phyloP scores from a whole-genome alignment of 2,113 vertebrate genomes.

The Falcunculus frontatus region DNA sequence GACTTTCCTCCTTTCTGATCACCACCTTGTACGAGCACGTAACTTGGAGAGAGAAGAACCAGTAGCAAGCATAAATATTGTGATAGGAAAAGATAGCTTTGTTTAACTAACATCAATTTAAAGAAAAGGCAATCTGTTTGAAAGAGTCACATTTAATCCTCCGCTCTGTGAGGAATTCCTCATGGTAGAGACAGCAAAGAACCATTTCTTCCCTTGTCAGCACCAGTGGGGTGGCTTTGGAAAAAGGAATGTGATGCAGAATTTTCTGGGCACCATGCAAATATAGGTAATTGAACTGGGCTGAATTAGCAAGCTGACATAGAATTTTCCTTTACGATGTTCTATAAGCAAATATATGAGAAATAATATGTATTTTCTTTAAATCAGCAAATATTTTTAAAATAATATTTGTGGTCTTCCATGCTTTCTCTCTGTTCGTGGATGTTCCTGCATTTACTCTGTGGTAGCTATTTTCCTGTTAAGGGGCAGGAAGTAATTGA shows the following conservation, averaged over 20 bases:
- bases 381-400: not conserved
- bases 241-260: not conserved
- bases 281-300: not conserved
- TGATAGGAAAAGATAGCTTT: constrained; percentile 54
- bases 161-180: constrained; percentile 20
- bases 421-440: not conserved
- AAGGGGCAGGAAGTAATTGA: constrained; percentile 29
- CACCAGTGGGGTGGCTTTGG: not conserved
- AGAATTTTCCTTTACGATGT: not conserved
- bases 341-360: not conserved
- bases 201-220: not conserved
- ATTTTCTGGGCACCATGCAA: not conserved
- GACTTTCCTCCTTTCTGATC: constrained; percentile 3
- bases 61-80: constrained; percentile 65
- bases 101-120: constrained; percentile 50
- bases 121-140: constrained; percentile 53
- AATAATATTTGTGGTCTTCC: not conserved
- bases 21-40: constrained; percentile 39
- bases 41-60: constrained; percentile 34
- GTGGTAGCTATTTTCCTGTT: constrained; percentile 47
- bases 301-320: not conserved
- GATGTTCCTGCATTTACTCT: not conserved
- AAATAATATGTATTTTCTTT: not conserved
- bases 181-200: not conserved
- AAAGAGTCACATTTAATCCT: constrained; percentile 38